Conservation (phyloP, 2,888 invertebrate species). For the Chrysina gloriosa region DNA sequence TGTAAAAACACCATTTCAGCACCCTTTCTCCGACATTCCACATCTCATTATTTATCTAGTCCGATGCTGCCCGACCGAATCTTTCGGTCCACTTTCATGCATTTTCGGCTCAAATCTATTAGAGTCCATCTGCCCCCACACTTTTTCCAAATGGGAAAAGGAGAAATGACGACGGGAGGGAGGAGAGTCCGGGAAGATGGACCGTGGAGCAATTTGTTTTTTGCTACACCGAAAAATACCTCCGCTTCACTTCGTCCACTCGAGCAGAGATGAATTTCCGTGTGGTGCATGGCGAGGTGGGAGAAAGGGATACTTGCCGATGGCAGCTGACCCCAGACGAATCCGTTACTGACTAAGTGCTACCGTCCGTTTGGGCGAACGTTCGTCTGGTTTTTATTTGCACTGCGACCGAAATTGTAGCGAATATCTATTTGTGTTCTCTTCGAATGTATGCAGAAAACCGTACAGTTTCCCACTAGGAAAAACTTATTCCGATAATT, state of each 20-base stretch:
- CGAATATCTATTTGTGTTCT: conserved; percentile 5
- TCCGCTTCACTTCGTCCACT: conserved; percentile 16
- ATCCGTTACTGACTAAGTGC: conserved; percentile 27
- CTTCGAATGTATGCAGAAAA: background rate
- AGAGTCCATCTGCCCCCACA: conserved; percentile 3
- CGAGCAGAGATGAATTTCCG: conserved; percentile 30
- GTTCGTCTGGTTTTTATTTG: conserved; percentile 28
- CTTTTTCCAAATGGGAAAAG: conserved; percentile 2
- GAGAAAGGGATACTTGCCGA: conserved; percentile 2
- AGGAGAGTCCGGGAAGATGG: conserved; percentile 6
- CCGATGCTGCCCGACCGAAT: background rate
- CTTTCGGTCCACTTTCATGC: conserved; percentile 12
- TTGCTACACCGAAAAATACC: conserved; percentile 26
- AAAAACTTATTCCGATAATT: background rate
- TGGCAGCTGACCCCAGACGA: conserved; percentile 23
- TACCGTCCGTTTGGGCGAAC: conserved; percentile 18
- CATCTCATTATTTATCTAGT: conserved; percentile 19
- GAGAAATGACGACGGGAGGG: background rate
- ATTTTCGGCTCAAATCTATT: conserved; percentile 18
- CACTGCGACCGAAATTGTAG: conserved; percentile 10
- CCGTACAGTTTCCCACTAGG: background rate
- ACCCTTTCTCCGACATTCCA: background rate
- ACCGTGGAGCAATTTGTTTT: conserved; percentile 26
- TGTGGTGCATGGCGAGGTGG: background rate
- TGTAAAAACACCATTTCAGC: conserved; percentile 17